These are phyloP conservation scores for Drosophila carrolli DNA, from an alignment of 1,140 invertebrate species.

Conservation along the genomic window DNA sequence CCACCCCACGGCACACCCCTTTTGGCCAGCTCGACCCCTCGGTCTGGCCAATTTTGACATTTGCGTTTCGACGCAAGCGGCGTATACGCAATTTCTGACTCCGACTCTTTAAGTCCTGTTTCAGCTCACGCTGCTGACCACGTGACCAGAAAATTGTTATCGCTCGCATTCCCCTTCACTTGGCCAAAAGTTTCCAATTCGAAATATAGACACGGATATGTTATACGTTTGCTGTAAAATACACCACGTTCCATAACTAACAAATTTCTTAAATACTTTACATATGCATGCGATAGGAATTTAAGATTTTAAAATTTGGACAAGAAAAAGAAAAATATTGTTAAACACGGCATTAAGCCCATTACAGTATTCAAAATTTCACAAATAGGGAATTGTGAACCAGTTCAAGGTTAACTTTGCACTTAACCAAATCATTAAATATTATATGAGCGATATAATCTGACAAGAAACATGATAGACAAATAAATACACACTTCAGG, in stretches of 20 bases:
- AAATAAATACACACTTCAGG: neutral
- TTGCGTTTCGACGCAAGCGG: conserved; percentile 49
- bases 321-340: too few relatives aligned
- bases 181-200: conserved; percentile 42
- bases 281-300: too few relatives aligned
- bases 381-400: too few relatives aligned
- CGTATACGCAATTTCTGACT: conserved; percentile 72
- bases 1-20: neutral
- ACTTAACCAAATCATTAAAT: too few relatives aligned
- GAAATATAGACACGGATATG: conserved; percentile 13
- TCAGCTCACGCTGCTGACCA: conserved; percentile 17
- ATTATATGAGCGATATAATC: neutral
- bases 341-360: too few relatives aligned
- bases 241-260: conserved; percentile 12
- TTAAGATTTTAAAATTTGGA: too few relatives aligned
- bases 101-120: conserved; percentile 29
- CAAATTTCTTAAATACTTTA: too few relatives aligned
- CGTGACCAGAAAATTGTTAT: conserved; percentile 43
- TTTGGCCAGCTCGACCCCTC: conserved; percentile 2
- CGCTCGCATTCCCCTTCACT: conserved; percentile 7
- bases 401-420: too few relatives aligned
- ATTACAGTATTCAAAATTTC: too few relatives aligned
- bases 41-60: conserved; percentile 42
- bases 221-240: neutral
- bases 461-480: neutral